Evolutionary conservation across 2,888 invertebrate genomes (phyloP).

Genomic region (Erynnis tages): DNA sequence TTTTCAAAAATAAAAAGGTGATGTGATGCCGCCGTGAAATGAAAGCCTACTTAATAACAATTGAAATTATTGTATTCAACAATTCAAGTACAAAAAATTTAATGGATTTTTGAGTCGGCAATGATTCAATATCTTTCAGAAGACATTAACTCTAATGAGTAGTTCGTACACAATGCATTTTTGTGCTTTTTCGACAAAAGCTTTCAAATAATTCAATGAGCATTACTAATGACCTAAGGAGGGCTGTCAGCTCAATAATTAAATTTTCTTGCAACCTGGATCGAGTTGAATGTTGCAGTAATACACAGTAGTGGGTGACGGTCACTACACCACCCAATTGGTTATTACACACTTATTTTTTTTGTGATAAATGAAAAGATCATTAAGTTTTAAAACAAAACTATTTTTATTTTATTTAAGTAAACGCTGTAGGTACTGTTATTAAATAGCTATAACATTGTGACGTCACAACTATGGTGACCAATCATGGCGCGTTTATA

Average conservation of each 20-base stretch:
- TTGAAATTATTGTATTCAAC: slow-evolving; percentile 6
- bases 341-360: no score
- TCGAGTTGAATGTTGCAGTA: no score
- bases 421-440: no score
- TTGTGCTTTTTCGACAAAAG: slow-evolving; percentile 11
- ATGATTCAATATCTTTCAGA: slow-evolving; percentile 6
- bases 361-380: no score
- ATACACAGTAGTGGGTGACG: no score
- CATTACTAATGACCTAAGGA: neutral
- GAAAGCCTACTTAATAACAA: neutral
- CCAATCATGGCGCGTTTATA: no score
- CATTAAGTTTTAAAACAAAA: no score
- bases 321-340: no score
- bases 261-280: no score
- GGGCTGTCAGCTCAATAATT: neutral
- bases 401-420: no score
- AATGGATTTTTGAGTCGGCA: neutral
- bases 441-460: no score
- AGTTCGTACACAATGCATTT: neutral
- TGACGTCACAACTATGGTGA: no score
- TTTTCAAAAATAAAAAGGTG: neutral
- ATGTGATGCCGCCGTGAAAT: neutral
- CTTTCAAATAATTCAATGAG: neutral
- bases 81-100: neutral
- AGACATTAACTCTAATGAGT: slow-evolving; percentile 19